phyloP scores from a whole-genome alignment of 2,797 vertebrate species.

The Brotula barbata region DNA sequence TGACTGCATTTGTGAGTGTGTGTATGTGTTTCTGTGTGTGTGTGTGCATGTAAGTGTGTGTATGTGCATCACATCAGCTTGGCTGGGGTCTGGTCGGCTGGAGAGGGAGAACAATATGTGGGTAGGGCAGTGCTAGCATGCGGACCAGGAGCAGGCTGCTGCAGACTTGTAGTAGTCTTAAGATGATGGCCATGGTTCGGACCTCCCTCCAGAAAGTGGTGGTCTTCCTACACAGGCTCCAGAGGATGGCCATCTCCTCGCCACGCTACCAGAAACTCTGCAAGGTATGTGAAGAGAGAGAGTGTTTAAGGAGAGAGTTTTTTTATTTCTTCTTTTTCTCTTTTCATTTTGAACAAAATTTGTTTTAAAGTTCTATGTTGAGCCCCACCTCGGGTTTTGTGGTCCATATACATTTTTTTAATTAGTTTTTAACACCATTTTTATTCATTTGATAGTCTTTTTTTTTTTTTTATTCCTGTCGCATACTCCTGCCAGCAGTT shows the following conservation, averaged over 20 bases:
- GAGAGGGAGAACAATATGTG: constrained; percentile 73
- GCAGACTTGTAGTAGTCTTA: constrained; percentile 95
- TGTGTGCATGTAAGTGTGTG: constrained; percentile 41
- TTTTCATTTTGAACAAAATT: constrained; percentile 10
- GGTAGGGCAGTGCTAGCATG: constrained; percentile 85
- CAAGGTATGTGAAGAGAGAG: constrained; percentile 85
- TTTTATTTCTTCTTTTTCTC: not conserved
- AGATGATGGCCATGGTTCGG: constrained; percentile 99
- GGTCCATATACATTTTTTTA: not conserved
- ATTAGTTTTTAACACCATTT: not conserved
- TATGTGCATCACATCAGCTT: constrained; percentile 70
- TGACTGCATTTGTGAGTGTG: constrained; percentile 48
- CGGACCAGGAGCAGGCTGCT: constrained; percentile 88
- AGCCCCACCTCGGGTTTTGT: not conserved
- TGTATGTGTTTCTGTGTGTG: too few species aligned
- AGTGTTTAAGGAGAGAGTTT: too few species aligned
- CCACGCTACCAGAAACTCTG: constrained; percentile 99
- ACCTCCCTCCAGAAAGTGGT: constrained; percentile 99
- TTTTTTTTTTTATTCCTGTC: not conserved
- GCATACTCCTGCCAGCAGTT: not conserved
- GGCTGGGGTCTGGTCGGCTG: constrained; percentile 70
- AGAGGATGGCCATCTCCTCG: constrained; percentile 99
- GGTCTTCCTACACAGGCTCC: constrained; percentile 97
- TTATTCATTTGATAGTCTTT: not conserved
- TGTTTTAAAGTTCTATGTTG: constrained; percentile 15